Evolutionary conservation across 2,888 invertebrate species (phyloP).

Genomic region (Dryocosmus kuriphilus): DNA sequence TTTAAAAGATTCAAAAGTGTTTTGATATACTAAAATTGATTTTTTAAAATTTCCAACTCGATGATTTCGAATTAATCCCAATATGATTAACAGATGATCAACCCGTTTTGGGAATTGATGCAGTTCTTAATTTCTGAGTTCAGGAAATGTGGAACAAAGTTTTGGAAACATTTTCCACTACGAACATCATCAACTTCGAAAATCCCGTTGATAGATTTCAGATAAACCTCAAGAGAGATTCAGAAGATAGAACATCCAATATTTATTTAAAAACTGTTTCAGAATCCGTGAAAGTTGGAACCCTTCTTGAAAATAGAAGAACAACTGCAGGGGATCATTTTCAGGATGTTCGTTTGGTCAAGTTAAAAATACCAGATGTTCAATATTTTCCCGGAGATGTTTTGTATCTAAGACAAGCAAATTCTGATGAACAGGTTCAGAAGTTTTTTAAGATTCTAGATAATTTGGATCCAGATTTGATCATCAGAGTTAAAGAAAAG

Average conservation of each 20-base stretch:
- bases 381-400: constrained; percentile 94
- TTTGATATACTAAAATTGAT: no score
- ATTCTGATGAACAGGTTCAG: constrained; percentile 85
- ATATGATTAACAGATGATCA: constrained; percentile 94
- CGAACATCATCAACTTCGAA: constrained; percentile 40
- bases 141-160: constrained; percentile 83
- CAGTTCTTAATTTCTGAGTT: constrained; percentile 90
- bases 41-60: no score
- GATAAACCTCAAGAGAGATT: constrained; percentile 60
- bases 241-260: no score
- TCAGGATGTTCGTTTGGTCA: constrained; percentile 94
- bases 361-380: constrained; percentile 81
- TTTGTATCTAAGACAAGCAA: constrained; percentile 89
- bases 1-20: no score
- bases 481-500: constrained; percentile 81
- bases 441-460: constrained; percentile 86
- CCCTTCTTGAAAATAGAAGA: constrained; percentile 81
- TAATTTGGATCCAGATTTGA: constrained; percentile 80
- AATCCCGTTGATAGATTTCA: constrained; percentile 67
- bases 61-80: constrained; percentile 84
- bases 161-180: constrained; percentile 78
- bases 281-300: constrained; percentile 63
- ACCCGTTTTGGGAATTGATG: constrained; percentile 95
- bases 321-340: constrained; percentile 90
- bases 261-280: no score